Evolutionary conservation across 2,888 invertebrate genomes (phyloP).

Genomic region (Amaurobius ferox): DNA sequence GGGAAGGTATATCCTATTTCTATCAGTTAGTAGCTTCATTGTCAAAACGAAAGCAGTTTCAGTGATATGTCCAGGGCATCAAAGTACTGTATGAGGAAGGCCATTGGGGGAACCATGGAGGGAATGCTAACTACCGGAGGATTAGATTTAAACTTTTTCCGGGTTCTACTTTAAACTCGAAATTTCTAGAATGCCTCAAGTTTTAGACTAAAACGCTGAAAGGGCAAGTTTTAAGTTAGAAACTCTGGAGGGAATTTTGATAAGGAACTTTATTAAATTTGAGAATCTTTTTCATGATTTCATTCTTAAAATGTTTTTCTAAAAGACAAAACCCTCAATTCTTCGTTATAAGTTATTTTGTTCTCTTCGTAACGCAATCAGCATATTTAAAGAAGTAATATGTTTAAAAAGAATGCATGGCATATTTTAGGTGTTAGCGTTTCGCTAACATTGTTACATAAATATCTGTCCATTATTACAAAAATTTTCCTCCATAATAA

Average conservation of each 20-base stretch:
- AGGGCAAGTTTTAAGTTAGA: constrained; percentile 36
- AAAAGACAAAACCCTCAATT: constrained; percentile 24
- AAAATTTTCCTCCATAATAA: no score
- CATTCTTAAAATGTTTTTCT: constrained; percentile 69
- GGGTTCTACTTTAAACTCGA: constrained; percentile 67
- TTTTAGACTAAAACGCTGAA: constrained; percentile 52
- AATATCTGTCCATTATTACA: no score
- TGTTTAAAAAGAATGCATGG: no score
- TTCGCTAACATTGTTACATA: no score
- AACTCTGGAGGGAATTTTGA: constrained; percentile 38
- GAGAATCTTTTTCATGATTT: constrained; percentile 72
- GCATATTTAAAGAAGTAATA: constrained; percentile 16
- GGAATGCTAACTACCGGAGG: constrained; percentile 69
- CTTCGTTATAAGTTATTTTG: constrained; percentile 27
- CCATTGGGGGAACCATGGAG: constrained; percentile 44
- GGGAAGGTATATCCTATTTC: constrained; percentile 48
- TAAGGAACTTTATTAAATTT: constrained; percentile 71
- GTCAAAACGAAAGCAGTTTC: constrained; percentile 31
- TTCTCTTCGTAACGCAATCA: constrained; percentile 28
- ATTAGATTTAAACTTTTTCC: constrained; percentile 69
- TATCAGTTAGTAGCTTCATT: constrained; percentile 35
- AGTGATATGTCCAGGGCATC: constrained; percentile 52
- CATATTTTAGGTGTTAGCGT: no score
- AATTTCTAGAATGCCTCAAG: constrained; percentile 52
- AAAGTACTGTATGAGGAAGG: constrained; percentile 22